Evolutionary conservation across 2,888 invertebrate species (phyloP).

Genomic region (Ochlodes sylvanus): DNA sequence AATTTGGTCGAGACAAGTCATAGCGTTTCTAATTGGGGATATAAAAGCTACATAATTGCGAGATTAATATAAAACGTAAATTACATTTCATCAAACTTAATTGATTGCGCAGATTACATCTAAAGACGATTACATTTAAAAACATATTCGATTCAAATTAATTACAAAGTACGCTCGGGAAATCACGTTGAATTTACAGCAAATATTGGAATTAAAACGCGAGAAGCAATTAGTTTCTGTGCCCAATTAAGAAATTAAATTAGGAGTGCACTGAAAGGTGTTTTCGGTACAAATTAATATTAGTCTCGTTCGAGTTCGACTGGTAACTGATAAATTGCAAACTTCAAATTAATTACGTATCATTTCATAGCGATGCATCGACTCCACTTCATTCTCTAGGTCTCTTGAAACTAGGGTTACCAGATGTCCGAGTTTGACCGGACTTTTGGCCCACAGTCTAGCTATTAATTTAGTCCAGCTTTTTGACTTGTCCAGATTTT

Average conservation of each 20-base stretch:
- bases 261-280: conserved; percentile 54
- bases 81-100: too few relatives aligned
- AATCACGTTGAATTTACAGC: conserved; percentile 28
- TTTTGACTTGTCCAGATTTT: too few relatives aligned
- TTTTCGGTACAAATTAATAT: conserved; percentile 53
- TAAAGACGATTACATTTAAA: background rate
- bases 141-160: background rate
- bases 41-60: too few relatives aligned
- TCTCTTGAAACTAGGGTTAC: too few relatives aligned
- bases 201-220: conserved; percentile 27
- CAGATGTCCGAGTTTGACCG: too few relatives aligned
- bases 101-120: background rate
- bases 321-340: conserved; percentile 58
- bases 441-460: too few relatives aligned
- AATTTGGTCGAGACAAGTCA: too few relatives aligned
- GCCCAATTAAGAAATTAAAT: conserved; percentile 67
- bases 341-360: conserved; percentile 60
- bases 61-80: too few relatives aligned
- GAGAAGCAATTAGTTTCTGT: conserved; percentile 55
- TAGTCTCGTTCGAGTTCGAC: conserved; percentile 51
- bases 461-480: too few relatives aligned
- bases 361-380: background rate
- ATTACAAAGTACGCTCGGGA: conserved; percentile 28
- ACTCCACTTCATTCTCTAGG: background rate
- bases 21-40: too few relatives aligned